Conservation (phyloP, 2,888 invertebrate genomes). For the Nephrotoma flavescens region DNA sequence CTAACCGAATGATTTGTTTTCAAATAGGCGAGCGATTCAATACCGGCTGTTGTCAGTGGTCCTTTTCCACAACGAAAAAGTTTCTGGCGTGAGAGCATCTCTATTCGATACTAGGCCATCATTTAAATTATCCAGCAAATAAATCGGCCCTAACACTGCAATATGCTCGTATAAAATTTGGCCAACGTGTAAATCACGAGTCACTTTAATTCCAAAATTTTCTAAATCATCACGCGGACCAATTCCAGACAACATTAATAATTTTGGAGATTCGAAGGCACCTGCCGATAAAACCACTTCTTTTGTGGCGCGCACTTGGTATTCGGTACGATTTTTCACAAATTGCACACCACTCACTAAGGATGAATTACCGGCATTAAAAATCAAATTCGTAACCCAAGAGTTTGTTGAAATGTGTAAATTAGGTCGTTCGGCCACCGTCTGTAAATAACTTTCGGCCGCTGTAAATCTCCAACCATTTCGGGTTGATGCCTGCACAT, state of each 20-base stretch:
- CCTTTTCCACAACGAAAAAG: constrained; percentile 24
- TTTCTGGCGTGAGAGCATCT: neutral
- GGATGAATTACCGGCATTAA: constrained; percentile 39
- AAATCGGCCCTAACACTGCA: constrained; percentile 35
- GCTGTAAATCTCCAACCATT: constrained; percentile 49
- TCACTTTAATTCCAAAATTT: constrained; percentile 27
- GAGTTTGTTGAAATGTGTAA: constrained; percentile 44
- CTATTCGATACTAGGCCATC: neutral
- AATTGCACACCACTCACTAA: constrained; percentile 49
- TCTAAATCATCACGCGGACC: constrained; percentile 33
- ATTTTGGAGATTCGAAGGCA: constrained; percentile 46
- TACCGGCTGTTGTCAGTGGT: constrained; percentile 38
- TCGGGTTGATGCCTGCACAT: constrained; percentile 44
- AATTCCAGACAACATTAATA: constrained; percentile 45
- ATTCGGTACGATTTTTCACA: constrained; percentile 32
- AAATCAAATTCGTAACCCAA: constrained; percentile 44
- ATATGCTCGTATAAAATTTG: constrained; percentile 38
- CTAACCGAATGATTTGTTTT: constrained; percentile 41
- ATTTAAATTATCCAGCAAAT: neutral
- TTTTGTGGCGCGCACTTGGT: constrained; percentile 41
- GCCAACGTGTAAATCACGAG: constrained; percentile 35
- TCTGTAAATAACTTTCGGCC: constrained; percentile 47
- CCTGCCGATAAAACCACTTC: constrained; percentile 49
- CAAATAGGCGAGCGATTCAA: constrained; percentile 39
- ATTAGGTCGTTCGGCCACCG: constrained; percentile 36